Evolutionary conservation across 2,113 vertebrate genomes (phyloP).

Genomic region (Scytalopus superciliaris): DNA sequence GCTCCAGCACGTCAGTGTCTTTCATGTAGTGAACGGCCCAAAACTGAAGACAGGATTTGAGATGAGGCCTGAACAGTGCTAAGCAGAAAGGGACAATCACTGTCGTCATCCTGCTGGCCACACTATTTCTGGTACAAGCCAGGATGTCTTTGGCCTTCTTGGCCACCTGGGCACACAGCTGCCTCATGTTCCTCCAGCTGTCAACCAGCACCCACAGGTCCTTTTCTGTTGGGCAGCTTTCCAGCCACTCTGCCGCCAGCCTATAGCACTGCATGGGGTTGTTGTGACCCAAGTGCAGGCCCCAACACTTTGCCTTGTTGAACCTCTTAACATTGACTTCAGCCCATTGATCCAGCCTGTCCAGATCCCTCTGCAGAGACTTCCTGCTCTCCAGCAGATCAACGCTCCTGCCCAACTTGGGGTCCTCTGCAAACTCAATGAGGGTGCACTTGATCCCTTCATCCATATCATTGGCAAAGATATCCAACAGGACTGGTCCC

Average conservation of each 20-base stretch:
- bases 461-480: not conserved
- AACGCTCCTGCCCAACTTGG: not conserved
- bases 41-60: not conserved
- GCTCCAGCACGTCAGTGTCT: not conserved
- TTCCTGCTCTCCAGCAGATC: not conserved
- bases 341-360: fast-evolving
- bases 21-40: not conserved
- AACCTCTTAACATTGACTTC: not conserved
- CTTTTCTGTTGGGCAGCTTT: not conserved
- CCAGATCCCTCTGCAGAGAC: not conserved
- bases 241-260: not conserved
- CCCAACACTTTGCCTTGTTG: not conserved
- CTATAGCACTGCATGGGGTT: too few relatives aligned
- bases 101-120: not conserved
- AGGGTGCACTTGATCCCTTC: not conserved
- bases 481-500: not conserved
- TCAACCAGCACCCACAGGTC: not conserved
- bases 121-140: not conserved
- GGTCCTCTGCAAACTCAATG: not conserved
- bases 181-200: not conserved
- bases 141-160: not conserved
- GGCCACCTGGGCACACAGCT: not conserved
- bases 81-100: not conserved
- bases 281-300: not conserved
- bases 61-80: not conserved